Evolutionary conservation across 2,113 vertebrate species (phyloP).

Genomic region (Alaudala cheleensis): DNA sequence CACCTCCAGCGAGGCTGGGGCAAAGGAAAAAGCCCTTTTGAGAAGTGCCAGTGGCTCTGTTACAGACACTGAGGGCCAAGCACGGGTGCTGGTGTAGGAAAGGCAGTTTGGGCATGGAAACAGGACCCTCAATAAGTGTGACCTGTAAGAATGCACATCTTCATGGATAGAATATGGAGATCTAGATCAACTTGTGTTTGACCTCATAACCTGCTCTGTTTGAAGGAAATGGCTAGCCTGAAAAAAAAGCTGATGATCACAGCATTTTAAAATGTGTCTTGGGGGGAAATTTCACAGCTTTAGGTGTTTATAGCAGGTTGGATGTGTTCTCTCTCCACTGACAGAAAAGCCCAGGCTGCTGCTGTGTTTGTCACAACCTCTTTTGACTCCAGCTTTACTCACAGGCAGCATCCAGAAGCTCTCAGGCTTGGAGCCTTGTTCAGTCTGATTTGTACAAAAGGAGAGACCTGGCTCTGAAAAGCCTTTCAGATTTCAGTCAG

Average conservation of each 20-base stretch:
- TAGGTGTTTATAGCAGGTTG: background rate
- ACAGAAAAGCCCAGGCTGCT: background rate
- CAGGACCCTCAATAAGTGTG: background rate
- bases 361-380: background rate
- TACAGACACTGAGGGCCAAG: background rate
- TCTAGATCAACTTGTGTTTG: background rate
- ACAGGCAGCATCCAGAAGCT: background rate
- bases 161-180: accelerated
- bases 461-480: background rate
- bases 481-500: background rate
- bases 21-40: background rate
- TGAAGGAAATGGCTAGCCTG: background rate
- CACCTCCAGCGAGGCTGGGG: background rate
- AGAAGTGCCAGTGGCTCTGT: background rate
- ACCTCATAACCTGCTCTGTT: background rate
- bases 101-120: background rate
- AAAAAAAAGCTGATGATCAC: background rate
- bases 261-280: background rate
- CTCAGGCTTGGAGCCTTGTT: background rate
- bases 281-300: background rate
- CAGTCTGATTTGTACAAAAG: background rate
- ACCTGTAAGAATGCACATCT: background rate
- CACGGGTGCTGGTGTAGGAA: background rate
- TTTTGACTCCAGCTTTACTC: background rate
- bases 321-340: background rate